phyloP scores from a whole-genome alignment of 2,113 vertebrate genomes.

The Equus quagga region DNA sequence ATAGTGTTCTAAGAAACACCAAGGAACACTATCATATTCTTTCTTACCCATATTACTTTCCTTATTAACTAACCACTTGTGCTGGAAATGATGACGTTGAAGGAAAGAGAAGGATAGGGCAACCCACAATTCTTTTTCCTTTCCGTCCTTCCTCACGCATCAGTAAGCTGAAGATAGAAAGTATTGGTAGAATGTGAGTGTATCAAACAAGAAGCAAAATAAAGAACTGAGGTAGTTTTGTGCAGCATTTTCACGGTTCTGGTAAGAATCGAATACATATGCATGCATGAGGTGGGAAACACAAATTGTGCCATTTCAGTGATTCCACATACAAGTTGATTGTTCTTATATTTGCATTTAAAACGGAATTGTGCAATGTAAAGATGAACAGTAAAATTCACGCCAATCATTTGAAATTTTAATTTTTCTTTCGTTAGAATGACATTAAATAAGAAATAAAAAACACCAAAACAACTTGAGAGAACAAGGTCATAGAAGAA shows the following conservation, averaged over 20 bases:
- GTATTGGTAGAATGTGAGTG: not conserved
- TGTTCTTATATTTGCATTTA: conserved; percentile 66
- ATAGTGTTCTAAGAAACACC: not conserved
- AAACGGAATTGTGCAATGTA: conserved; percentile 42
- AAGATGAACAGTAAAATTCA: conserved; percentile 47
- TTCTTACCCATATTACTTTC: not conserved
- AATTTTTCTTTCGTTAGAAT: conserved; percentile 45
- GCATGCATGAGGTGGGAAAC: not conserved
- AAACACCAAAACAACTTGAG: not conserved
- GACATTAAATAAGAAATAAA: conserved; percentile 16
- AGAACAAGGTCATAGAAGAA: not conserved
- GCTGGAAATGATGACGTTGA: not conserved
- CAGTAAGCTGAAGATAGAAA: not conserved
- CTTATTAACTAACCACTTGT: not conserved
- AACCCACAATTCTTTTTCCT: not conserved
- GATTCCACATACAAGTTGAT: conserved; percentile 33
- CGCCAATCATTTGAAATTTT: conserved; percentile 44
- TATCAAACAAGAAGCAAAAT: not conserved
- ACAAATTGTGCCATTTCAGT: conserved; percentile 38
- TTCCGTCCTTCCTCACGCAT: not conserved
- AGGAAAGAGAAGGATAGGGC: not conserved
- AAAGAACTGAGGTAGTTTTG: not conserved
- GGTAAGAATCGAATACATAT: conserved; percentile 29
- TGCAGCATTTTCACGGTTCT: not conserved
- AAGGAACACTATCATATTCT: not conserved